phyloP scores from a whole-genome alignment of 1,140 invertebrate species.

The Drosophila pseudoobscura region DNA sequence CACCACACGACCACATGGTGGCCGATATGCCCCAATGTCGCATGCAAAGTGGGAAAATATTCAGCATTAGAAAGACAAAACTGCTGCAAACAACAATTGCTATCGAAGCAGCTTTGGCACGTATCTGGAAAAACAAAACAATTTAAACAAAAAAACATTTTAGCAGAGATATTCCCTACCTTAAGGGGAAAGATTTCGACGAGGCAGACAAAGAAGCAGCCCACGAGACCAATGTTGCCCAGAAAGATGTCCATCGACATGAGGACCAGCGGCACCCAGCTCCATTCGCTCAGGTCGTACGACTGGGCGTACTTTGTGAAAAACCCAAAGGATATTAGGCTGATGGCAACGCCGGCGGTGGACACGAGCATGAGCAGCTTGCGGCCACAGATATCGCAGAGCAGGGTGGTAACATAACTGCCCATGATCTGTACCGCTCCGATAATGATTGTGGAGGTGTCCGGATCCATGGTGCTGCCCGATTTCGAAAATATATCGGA shows the following conservation, averaged over 20 bases:
- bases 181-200: slow-evolving; percentile 72
- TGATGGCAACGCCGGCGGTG: slow-evolving; percentile 48
- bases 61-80: slow-evolving; percentile 62
- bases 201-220: slow-evolving; percentile 69
- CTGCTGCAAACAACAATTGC: slow-evolving; percentile 58
- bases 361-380: slow-evolving; percentile 57
- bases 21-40: slow-evolving; percentile 57
- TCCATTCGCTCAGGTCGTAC: slow-evolving; percentile 51
- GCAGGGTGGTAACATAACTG: slow-evolving; percentile 52
- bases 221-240: slow-evolving; percentile 68
- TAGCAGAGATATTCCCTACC: slow-evolving; percentile 6
- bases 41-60: slow-evolving; percentile 70
- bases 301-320: slow-evolving; percentile 50
- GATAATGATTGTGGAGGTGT: slow-evolving; percentile 85
- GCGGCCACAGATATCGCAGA: slow-evolving; percentile 65
- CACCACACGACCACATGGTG: slow-evolving; percentile 72
- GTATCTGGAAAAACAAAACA: slow-evolving; percentile 58
- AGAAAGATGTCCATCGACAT: slow-evolving; percentile 71
- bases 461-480: slow-evolving; percentile 84
- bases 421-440: slow-evolving; percentile 84
- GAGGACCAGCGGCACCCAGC: slow-evolving; percentile 66
- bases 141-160: neutral
- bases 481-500: slow-evolving; percentile 87
- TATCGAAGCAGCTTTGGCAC: slow-evolving; percentile 56
- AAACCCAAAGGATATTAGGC: slow-evolving; percentile 41